Percentiles rank a stretch among this genome's conserved stretches.
Evolutionary conservation across 2,797 vertebrate species (phyloP).

Genomic region (Thalassophryne amazonica): DNA sequence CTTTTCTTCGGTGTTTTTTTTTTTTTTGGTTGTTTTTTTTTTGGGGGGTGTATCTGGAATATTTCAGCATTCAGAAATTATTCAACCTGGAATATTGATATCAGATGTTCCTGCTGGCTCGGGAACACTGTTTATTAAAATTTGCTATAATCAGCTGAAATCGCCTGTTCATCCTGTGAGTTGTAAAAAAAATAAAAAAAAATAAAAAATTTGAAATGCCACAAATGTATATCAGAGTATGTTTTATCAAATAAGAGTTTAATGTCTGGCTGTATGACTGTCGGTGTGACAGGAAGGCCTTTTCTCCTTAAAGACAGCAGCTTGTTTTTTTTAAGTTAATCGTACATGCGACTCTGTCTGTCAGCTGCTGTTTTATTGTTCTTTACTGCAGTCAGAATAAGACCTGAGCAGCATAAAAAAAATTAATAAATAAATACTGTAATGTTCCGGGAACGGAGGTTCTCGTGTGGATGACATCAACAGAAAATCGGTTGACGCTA

Average conservation of each 20-base stretch:
- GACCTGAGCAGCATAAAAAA: slow-evolving; percentile 21
- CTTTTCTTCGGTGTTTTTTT: too few species aligned
- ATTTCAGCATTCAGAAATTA: too few species aligned
- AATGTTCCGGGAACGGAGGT: too few species aligned
- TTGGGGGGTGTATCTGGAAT: too few species aligned
- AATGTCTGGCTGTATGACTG: slow-evolving; percentile 52
- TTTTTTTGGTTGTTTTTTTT: too few species aligned
- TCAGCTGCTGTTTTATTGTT: slow-evolving; percentile 46
- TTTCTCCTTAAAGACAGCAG: slow-evolving; percentile 4
- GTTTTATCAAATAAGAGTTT: slow-evolving; percentile 25
- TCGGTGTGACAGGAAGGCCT: slow-evolving; percentile 48
- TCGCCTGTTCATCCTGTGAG: slow-evolving; percentile 26
- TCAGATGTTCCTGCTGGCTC: slow-evolving; percentile 74
- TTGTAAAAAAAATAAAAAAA: slow-evolving; percentile 1
- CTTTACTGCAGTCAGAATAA: slow-evolving; percentile 61
- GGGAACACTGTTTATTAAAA: slow-evolving; percentile 48
- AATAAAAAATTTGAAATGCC: slow-evolving; percentile 2
- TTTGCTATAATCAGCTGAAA: slow-evolving; percentile 1
- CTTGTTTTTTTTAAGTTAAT: slow-evolving; percentile 16
- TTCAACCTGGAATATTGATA: slow-evolving; percentile 10
- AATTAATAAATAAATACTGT: background rate
- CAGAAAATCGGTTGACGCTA: slow-evolving; percentile 38
- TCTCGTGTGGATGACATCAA: slow-evolving; percentile 24
- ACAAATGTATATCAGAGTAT: slow-evolving; percentile 21
- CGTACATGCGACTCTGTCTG: background rate